Evolutionary conservation across 2,113 vertebrate species (phyloP).

Genomic region (Osmerus eperlanus): DNA sequence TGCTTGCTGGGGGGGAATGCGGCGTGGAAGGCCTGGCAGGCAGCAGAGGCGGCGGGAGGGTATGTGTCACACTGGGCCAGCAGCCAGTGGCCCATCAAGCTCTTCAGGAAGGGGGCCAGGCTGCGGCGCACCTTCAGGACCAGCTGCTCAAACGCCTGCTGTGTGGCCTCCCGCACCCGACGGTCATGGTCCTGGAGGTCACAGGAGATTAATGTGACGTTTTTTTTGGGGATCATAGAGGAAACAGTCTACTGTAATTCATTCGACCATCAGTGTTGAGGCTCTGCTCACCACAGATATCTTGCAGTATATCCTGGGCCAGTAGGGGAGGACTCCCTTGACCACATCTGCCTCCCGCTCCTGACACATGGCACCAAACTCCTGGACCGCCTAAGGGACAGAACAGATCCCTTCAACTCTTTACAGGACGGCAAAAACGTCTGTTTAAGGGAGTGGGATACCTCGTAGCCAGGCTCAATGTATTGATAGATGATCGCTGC

Average conservation of each 20-base stretch:
- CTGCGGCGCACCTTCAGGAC: constrained; percentile 93
- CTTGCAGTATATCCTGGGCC: constrained; percentile 97
- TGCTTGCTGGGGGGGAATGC: constrained; percentile 91
- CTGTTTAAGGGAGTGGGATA: too few species aligned
- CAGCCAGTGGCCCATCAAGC: constrained; percentile 97
- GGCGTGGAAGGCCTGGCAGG: constrained; percentile 86
- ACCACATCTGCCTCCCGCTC: constrained; percentile 87
- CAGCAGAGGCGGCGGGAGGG: constrained; percentile 88
- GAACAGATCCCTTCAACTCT: background rate
- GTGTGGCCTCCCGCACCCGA: constrained; percentile 92
- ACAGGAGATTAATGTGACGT: background rate
- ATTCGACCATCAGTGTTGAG: background rate
- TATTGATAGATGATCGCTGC: too few species aligned
- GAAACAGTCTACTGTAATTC: background rate
- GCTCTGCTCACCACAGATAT: constrained; percentile 83
- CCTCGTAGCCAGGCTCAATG: too few species aligned
- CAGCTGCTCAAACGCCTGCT: constrained; percentile 92
- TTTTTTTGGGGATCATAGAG: background rate
- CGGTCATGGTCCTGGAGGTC: constrained; percentile 86
- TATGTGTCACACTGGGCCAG: constrained; percentile 93
- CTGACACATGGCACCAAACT: constrained; percentile 93
- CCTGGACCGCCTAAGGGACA: constrained; percentile 86
- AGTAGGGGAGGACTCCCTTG: constrained; percentile 95
- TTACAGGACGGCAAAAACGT: too few species aligned
- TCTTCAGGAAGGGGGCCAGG: constrained; percentile 92